A percentile compares a stretch with the other conserved stretches of the same genome.
Conservation (phyloP, 2,113 vertebrate species). For the Isichthys henryi region DNA sequence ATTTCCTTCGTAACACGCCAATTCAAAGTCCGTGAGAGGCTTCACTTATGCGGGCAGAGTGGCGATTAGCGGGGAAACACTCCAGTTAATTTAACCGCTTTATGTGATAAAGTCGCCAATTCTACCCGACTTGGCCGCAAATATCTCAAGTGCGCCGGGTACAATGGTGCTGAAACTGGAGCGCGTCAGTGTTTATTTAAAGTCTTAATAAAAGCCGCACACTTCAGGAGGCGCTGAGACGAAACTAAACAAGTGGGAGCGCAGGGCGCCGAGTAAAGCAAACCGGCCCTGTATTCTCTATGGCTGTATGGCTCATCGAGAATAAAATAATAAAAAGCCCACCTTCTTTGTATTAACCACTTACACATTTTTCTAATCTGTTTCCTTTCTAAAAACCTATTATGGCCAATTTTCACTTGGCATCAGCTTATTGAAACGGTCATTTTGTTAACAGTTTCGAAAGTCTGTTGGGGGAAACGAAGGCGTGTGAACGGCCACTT, state of each 20-base stretch:
- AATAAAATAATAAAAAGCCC: neutral
- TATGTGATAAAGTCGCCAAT: slow-evolving; percentile 51
- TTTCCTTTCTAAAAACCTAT: neutral
- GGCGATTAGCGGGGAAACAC: slow-evolving; percentile 41
- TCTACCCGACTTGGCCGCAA: slow-evolving; percentile 43
- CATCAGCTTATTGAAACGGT: neutral
- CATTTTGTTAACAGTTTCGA: neutral
- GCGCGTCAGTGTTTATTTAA: slow-evolving; percentile 51
- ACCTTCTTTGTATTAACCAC: neutral
- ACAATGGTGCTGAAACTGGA: slow-evolving; percentile 60
- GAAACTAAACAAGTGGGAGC: slow-evolving; percentile 43
- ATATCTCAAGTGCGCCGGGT: slow-evolving; percentile 61
- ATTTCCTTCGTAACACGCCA: neutral
- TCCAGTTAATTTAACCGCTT: slow-evolving; percentile 56
- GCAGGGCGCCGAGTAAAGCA: neutral
- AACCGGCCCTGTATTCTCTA: neutral
- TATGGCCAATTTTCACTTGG: neutral
- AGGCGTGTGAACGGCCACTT: neutral
- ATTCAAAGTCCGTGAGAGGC: neutral
- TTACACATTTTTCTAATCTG: neutral
- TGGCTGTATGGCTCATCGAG: neutral
- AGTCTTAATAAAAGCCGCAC: slow-evolving; percentile 56
- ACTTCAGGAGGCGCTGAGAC: slow-evolving; percentile 38
- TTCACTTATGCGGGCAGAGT: neutral
- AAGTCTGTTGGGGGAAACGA: neutral